Evolutionary conservation across 2,797 vertebrate species (phyloP).

Genomic region (Dermochelys coriacea): DNA sequence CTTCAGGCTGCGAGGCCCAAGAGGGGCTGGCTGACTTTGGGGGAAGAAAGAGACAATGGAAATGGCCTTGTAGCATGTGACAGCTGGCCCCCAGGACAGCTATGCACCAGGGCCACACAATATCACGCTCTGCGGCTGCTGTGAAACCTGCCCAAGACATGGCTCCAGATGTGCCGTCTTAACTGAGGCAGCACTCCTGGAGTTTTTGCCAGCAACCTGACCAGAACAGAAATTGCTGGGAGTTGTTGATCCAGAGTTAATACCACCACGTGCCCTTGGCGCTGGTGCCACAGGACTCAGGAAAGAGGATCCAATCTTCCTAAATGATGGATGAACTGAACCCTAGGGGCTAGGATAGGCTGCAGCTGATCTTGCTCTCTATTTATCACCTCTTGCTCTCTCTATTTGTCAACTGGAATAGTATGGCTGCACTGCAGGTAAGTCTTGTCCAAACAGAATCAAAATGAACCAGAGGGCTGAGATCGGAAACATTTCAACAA

Average conservation of each 20-base stretch:
- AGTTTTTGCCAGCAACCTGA: not conserved
- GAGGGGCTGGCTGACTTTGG: not conserved
- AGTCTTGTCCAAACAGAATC: not conserved
- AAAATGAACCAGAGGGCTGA: not conserved
- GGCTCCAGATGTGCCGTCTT: not conserved
- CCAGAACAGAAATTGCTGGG: not conserved
- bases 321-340: not conserved
- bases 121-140: not conserved
- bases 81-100: not conserved
- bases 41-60: not conserved
- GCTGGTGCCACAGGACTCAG: not conserved
- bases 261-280: no score
- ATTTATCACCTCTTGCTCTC: not conserved
- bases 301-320: not conserved
- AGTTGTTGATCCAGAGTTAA: not conserved
- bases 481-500: not conserved
- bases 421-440: not conserved
- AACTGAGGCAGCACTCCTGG: not conserved
- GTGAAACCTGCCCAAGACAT: not conserved
- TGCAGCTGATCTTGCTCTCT: rapidly evolving
- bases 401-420: not conserved
- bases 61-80: not conserved
- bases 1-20: not conserved
- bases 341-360: not conserved
- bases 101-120: not conserved